These are phyloP conservation scores for Microplitis demolitor DNA, from an alignment of 1,140 invertebrate genomes.

Conservation along the genomic window DNA sequence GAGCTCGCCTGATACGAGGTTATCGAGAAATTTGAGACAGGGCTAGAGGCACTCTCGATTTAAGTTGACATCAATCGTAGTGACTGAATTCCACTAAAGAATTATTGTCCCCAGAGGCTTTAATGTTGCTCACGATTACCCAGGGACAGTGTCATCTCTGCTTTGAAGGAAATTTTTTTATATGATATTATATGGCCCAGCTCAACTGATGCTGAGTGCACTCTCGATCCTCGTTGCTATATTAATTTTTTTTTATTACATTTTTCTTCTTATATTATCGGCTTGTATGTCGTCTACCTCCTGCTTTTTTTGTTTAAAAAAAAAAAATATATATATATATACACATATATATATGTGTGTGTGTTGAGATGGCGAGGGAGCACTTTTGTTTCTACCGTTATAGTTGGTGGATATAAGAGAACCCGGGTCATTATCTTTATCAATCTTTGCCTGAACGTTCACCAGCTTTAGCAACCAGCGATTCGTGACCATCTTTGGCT, in stretches of 20 bases:
- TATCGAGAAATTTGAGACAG: constrained; percentile 2
- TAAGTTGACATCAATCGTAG: constrained; percentile 5
- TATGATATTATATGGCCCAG: too few relatives aligned
- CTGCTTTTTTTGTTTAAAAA: constrained; percentile 2
- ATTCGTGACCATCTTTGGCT: constrained; percentile 49
- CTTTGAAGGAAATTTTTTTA: background rate
- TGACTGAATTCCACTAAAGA: constrained; percentile 7
- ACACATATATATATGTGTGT: background rate
- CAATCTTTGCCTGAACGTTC: constrained; percentile 48
- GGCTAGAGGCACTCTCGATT: background rate
- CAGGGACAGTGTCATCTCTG: constrained; percentile 11
- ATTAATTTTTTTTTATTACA: constrained; percentile 7
- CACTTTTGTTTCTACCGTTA: constrained; percentile 49
- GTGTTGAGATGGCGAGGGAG: constrained; percentile 16
- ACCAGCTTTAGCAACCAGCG: constrained; percentile 30
- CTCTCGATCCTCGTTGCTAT: constrained; percentile 6
- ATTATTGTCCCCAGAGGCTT: constrained; percentile 15
- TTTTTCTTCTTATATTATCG: background rate
- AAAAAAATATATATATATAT: background rate
- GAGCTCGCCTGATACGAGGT: background rate
- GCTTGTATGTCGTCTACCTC: background rate
- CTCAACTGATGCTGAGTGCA: background rate
- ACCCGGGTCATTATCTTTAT: constrained; percentile 53
- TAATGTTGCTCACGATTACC: background rate
- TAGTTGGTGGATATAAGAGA: constrained; percentile 30